These are phyloP conservation scores for Gallinago media DNA, from an alignment of 2,113 vertebrate species.

Conservation along the genomic window DNA sequence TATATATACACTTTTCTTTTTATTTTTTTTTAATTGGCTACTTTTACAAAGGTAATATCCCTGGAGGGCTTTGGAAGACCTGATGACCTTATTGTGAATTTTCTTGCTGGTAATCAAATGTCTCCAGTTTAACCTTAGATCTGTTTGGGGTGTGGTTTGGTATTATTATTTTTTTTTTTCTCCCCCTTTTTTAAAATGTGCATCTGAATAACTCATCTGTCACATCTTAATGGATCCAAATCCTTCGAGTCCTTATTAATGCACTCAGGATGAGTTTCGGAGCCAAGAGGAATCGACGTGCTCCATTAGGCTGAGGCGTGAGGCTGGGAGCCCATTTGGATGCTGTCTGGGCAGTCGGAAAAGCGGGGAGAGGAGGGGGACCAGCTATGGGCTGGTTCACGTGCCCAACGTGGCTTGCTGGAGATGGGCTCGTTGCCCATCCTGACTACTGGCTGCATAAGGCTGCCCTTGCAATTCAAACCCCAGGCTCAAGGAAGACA, in stretches of 20 bases:
- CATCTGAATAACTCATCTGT: background rate
- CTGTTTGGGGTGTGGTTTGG: background rate
- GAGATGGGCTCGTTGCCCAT: background rate
- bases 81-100: background rate
- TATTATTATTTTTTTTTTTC: too few relatives aligned
- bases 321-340: background rate
- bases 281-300: background rate
- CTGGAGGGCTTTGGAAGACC: background rate
- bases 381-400: background rate
- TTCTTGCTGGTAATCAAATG: background rate
- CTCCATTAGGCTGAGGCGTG: background rate
- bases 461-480: background rate
- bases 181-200: background rate
- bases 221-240: background rate
- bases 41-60: background rate
- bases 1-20: too few relatives aligned
- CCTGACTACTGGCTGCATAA: background rate
- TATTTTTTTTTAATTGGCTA: background rate
- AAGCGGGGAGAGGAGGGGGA: too few relatives aligned
- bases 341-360: background rate
- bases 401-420: rapidly evolving
- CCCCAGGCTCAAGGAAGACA: background rate
- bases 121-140: background rate
- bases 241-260: background rate
- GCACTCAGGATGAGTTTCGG: background rate